These are phyloP conservation scores for Bimastos eiseni DNA, from an alignment of 2,888 invertebrate genomes.

Conservation along the genomic window DNA sequence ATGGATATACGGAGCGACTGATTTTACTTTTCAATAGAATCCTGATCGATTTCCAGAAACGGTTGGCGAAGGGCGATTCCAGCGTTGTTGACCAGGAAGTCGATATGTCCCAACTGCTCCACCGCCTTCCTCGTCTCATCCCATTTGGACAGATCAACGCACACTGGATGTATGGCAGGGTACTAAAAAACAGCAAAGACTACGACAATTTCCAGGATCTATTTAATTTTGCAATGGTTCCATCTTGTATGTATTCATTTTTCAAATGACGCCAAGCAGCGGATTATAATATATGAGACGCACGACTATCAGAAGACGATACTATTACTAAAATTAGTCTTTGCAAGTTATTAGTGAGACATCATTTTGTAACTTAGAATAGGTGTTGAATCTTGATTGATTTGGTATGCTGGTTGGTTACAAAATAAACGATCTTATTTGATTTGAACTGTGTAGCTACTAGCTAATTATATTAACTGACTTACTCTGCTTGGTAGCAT, in stretches of 20 bases:
- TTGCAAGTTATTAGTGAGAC: too few relatives aligned
- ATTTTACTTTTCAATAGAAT: conserved; percentile 75
- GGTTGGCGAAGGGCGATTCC: conserved; percentile 74
- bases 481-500: too few relatives aligned
- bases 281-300: too few relatives aligned
- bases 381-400: too few relatives aligned
- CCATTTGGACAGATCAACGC: conserved; percentile 79
- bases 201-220: background rate
- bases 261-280: background rate
- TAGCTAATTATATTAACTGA: too few relatives aligned
- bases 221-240: background rate
- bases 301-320: too few relatives aligned
- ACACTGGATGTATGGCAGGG: conserved; percentile 62
- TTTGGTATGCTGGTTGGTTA: too few relatives aligned
- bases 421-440: too few relatives aligned
- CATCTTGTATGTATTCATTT: background rate
- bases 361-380: too few relatives aligned
- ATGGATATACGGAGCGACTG: background rate
- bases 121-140: conserved; percentile 71
- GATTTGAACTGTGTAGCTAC: too few relatives aligned
- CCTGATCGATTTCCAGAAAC: conserved; percentile 72
- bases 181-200: conserved; percentile 43
- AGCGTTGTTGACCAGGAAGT: conserved; percentile 88
- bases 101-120: conserved; percentile 71
- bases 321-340: too few relatives aligned